phyloP scores from a whole-genome alignment of 2,888 invertebrate genomes.

The Macrophya annulata region DNA sequence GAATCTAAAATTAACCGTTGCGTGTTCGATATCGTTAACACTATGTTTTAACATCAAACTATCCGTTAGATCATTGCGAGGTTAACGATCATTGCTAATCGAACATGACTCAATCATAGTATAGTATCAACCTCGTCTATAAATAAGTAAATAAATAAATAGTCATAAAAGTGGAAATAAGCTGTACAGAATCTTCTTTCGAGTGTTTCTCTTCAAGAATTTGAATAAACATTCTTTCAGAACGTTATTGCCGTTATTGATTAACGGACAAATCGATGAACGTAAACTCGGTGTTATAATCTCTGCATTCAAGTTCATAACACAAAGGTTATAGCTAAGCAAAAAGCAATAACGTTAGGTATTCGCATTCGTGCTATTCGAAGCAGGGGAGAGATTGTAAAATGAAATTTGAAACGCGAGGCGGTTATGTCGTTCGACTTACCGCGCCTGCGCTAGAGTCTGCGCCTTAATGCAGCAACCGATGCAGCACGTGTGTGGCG shows the following conservation, averaged over 20 bases:
- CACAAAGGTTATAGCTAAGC: slow-evolving; percentile 1
- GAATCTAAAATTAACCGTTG: slow-evolving; percentile 18
- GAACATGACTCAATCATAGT: slow-evolving; percentile 8
- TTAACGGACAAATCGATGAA: neutral
- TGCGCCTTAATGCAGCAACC: slow-evolving; percentile 28
- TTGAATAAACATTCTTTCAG: neutral
- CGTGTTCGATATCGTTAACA: slow-evolving; percentile 32
- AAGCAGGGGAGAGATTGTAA: neutral
- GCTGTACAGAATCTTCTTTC: neutral
- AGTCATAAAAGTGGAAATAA: neutral
- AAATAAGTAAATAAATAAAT: neutral
- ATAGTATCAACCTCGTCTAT: neutral
- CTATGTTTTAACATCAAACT: neutral
- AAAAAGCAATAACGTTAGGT: slow-evolving; percentile 5
- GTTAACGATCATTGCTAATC: slow-evolving; percentile 21
- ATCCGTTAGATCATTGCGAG: neutral
- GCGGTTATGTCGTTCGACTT: neutral
- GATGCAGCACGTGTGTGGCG: neutral
- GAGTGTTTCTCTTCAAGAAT: neutral
- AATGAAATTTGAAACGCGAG: neutral
- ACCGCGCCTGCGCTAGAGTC: neutral
- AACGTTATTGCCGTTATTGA: neutral
- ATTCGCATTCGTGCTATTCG: neutral
- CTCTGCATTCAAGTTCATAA: neutral
- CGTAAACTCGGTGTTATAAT: neutral